These are phyloP conservation scores for Gila robusta DNA, from an alignment of 2,797 vertebrate genomes.

Conservation along the genomic window DNA sequence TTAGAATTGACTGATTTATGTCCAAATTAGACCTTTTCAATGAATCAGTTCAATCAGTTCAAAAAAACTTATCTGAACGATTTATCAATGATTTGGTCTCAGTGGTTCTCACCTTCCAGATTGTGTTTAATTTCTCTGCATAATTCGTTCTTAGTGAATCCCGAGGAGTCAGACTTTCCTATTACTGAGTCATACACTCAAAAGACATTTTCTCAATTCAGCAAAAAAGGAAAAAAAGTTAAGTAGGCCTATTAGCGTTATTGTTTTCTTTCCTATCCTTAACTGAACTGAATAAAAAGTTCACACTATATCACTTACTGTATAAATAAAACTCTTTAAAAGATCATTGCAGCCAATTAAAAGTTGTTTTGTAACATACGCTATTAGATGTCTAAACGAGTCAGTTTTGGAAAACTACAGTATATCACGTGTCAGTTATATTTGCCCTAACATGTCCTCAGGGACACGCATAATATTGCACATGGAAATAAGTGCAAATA, in stretches of 20 bases:
- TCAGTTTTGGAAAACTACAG: constrained; percentile 4
- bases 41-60: background rate
- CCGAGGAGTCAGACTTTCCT: background rate
- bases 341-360: background rate
- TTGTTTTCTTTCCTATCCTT: background rate
- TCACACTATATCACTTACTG: background rate
- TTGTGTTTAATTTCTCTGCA: too few species aligned
- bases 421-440: background rate
- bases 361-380: background rate
- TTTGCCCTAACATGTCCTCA: background rate
- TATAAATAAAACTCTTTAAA: background rate
- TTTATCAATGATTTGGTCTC: background rate
- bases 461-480: constrained; percentile 4
- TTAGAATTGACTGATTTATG: too few species aligned
- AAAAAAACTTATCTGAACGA: background rate
- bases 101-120: background rate
- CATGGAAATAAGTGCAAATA: constrained; percentile 31
- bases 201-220: too few species aligned
- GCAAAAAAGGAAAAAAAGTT: too few species aligned
- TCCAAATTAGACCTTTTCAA: background rate
- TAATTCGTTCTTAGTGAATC: background rate
- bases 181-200: too few species aligned
- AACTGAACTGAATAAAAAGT: background rate
- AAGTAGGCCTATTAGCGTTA: background rate
- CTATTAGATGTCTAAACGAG: background rate